Base-by-base conservation (phyloP, 1,140 invertebrate genomes). In the Drosophila hydei region DNA sequence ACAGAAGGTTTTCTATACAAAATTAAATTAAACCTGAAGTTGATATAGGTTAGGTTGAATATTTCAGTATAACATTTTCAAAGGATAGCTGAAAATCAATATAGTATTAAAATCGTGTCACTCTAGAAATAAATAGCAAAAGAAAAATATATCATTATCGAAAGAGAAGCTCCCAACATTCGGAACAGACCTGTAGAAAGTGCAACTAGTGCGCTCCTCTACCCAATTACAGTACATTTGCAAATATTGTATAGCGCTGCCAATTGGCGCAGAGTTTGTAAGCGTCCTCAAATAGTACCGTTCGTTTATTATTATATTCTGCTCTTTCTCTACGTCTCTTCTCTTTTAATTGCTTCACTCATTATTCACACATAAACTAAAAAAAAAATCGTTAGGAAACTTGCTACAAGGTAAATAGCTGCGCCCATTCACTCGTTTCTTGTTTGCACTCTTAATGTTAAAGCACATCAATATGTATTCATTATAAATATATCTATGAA, bases 361-460 rank as follows among this genome's bases (percentile, higher is more conserved):
- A 76, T 72, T 55, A 70, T 58, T 36, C 71, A 75, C 59, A 60
- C 73, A 77, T 51, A 38, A 40, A 54, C 48, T 40, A 42, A 42
- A 50, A 71, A 38, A 78, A 45, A 65, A 45, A 61, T 45, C 58
- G 77, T 83, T 91, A 91, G 91, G 89, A 91, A 91, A 91, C 77
- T 84, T 91, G 73, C 84, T 91, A 89, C 91, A 91, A 91, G 91
- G 91, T 91, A 89, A 90, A 88, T 88, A 74, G 64, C 52, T 52
- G 81, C 65, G 68, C 38, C 83, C 71, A 61, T 72, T 72, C 65
- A 77, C 60, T 52, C 54, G 42, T 63, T 71, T 50, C 60, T 65
- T 69, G 61, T 64, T 65, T 72, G 69, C 69, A 72, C 69, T 51
- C 19, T 64, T 27, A 36, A 65, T 56, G 33, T 63, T 48, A 42